These are phyloP conservation scores for Micropterix aruncella DNA, from an alignment of 2,888 invertebrate genomes.

Conservation along the genomic window DNA sequence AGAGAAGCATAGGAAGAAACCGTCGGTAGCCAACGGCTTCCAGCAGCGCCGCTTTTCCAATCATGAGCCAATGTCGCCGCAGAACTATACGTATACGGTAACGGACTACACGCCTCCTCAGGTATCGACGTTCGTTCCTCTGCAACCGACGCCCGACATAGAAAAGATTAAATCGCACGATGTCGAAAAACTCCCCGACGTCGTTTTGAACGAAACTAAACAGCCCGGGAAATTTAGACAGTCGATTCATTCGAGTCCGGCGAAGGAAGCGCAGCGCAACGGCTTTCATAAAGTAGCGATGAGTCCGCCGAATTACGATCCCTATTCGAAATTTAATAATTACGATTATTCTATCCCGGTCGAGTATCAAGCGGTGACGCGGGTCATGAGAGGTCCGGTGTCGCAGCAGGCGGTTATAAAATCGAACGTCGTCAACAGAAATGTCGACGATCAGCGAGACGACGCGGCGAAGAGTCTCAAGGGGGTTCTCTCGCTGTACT, in stretches of 20 bases:
- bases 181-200: constrained; percentile 32
- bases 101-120: constrained; percentile 34
- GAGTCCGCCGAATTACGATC: constrained; percentile 9
- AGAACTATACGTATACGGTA: constrained; percentile 23
- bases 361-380: constrained; percentile 49
- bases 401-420: constrained; percentile 56
- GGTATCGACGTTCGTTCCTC: constrained; percentile 28
- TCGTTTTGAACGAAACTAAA: constrained; percentile 29
- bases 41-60: constrained; percentile 9
- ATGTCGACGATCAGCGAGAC: constrained; percentile 30
- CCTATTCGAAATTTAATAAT: constrained; percentile 6
- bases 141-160: constrained; percentile 36
- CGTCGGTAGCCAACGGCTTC: constrained; percentile 5
- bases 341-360: constrained; percentile 28
- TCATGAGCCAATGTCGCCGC: constrained; percentile 8
- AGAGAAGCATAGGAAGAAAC: constrained; percentile 18
- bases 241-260: neutral
- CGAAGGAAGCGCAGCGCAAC: constrained; percentile 15
- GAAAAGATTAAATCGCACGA: constrained; percentile 34
- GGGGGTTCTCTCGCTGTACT: constrained; percentile 40
- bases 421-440: constrained; percentile 38
- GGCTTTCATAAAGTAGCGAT: neutral
- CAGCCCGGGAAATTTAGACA: constrained; percentile 3
- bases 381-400: constrained; percentile 64
- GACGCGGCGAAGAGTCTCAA: constrained; percentile 34